Evolutionary conservation across 2,113 vertebrate species (phyloP), one percentile per base, ranked within the genome.

Genomic region (Cebidichthys violaceus): DNA sequence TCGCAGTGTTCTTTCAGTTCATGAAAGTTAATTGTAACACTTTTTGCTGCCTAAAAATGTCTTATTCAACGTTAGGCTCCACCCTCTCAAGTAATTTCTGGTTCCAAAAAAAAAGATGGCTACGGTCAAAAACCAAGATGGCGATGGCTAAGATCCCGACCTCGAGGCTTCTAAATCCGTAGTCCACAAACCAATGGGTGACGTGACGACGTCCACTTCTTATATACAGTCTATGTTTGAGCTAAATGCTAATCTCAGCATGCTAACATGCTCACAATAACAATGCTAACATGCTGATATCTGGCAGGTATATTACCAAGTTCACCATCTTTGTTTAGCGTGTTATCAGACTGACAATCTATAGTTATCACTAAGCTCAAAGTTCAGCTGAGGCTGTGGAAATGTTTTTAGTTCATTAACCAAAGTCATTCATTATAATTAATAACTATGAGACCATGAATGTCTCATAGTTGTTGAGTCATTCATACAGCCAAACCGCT

Each of bases 191-290:
- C 43, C 43, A 45, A 45, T 45, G 2, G 43, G 43, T 45, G 41
- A 43, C 11, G 39, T 41, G 39, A 41, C 39, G 13, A 41, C 11
- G 39, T 41, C 39, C 39, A 13, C 39, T 13, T 41, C 11, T 15
- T 43, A 45, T 37, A 37, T 37, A 37, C 37, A 37, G 37, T 37
- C 37, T 37, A 37, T 45, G 13, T 43, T 52, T 52, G 29, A 22
- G 67, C 45, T 52, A n/a, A 70, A 52, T 70, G 67, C 45, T 35
- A 68, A 50, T 33, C 27, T 50, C 43, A 69, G 43, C 43, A 33
- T 50, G 50, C 33, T 39, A 6, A 70, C 31, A 24, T 4, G 13
- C 13, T 13, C 41, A 15, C 41, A 37, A 37, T 37, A 9, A 37
- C 35, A 43, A 43, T 43, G 41, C 41, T 15, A 43, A 43, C 4